phyloP scores from a whole-genome alignment of 2,113 vertebrate species.

The Pollachius pollachius region DNA sequence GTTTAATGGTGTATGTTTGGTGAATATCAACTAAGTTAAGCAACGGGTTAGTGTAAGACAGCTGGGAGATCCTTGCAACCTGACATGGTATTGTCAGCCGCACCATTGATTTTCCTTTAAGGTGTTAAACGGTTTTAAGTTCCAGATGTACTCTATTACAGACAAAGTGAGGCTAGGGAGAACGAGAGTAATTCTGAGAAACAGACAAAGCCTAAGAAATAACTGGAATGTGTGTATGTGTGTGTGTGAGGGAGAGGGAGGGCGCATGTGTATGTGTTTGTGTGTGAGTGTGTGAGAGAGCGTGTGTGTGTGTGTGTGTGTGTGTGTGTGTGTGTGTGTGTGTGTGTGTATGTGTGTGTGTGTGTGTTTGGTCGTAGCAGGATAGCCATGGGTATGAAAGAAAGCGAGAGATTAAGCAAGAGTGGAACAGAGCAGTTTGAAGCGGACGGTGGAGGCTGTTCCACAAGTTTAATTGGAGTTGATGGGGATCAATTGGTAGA shows the following conservation, averaged over 20 bases:
- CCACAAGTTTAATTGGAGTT: conserved; percentile 42
- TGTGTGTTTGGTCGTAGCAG: not conserved
- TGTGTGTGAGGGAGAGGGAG: not conserved
- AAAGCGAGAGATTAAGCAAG: conserved; percentile 4
- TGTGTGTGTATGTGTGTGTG: not conserved
- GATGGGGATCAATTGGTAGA: conserved; percentile 68
- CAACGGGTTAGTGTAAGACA: too few species aligned
- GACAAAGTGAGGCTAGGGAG: conserved; percentile 15
- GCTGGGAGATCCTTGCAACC: too few species aligned
- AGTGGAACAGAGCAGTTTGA: not conserved
- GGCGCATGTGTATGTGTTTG: too few species aligned
- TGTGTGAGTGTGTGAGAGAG: not conserved
- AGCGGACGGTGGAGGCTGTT: conserved; percentile 22
- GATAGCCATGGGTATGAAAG: conserved; percentile 1
- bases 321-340: not conserved
- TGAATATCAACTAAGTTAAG: too few species aligned
- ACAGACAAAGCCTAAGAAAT: not conserved
- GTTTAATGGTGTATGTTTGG: too few species aligned
- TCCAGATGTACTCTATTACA: conserved; percentile 38
- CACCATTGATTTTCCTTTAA: conserved; percentile 62
- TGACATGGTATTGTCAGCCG: conserved; percentile 42
- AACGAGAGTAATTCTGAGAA: not conserved
- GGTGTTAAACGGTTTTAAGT: conserved; percentile 51
- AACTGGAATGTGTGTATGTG: not conserved
- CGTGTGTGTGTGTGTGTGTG: too few species aligned